These are phyloP conservation scores for Myripristis jacobus DNA, from an alignment of 2,797 vertebrate genomes.

Conservation along the genomic window DNA sequence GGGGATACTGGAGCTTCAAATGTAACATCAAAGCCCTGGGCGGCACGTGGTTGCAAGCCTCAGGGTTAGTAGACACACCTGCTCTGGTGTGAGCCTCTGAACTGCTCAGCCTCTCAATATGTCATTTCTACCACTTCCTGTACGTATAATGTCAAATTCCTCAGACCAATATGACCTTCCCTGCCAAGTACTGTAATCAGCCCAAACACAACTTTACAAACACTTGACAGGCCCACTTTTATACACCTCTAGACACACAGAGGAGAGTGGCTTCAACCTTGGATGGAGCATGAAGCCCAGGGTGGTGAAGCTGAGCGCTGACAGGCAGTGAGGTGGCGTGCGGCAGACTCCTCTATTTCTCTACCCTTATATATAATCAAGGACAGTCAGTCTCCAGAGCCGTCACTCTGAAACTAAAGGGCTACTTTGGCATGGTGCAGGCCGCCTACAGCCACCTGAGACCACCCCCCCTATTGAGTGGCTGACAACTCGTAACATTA, in stretches of 20 bases:
- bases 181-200: neutral
- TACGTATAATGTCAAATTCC: neutral
- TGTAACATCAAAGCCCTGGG: neutral
- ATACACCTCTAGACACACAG: neutral
- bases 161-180: neutral
- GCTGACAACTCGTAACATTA: conserved; percentile 80
- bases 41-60: neutral
- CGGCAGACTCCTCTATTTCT: conserved; percentile 36
- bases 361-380: conserved; percentile 54
- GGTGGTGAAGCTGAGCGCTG: conserved; percentile 59
- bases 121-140: conserved; percentile 2
- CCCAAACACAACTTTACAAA: neutral
- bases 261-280: conserved; percentile 12
- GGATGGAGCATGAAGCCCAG: conserved; percentile 36
- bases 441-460: conserved; percentile 70
- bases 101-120: neutral
- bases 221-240: neutral
- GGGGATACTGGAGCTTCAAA: neutral
- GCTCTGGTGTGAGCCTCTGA: neutral
- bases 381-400: conserved; percentile 68
- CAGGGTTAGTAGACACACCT: neutral
- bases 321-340: conserved; percentile 25
- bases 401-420: conserved; percentile 64
- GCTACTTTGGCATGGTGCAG: conserved; percentile 47
- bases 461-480: conserved; percentile 66